Conservation (phyloP, 2,888 invertebrate species). For the Lutraria lutraria region DNA sequence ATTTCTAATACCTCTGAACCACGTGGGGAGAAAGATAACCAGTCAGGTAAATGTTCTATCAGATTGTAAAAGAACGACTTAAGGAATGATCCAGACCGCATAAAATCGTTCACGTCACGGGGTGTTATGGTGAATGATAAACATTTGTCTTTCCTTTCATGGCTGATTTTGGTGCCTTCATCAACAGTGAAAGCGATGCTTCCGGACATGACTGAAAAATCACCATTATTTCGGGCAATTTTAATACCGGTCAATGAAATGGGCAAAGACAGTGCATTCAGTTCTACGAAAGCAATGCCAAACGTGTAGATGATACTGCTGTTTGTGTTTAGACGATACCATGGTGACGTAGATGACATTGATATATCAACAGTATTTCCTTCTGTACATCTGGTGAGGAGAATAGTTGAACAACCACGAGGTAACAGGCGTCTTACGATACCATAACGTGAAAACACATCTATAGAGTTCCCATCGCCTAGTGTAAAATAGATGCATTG, state of each 20-base stretch:
- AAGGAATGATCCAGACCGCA: constrained; percentile 38
- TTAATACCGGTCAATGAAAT: constrained; percentile 42
- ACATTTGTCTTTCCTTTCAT: constrained; percentile 33
- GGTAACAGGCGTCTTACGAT: constrained; percentile 47
- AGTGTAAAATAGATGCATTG: too few relatives aligned
- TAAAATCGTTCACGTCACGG: constrained; percentile 49
- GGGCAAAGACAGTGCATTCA: constrained; percentile 47
- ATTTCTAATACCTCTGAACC: constrained; percentile 31
- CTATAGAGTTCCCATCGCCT: constrained; percentile 6
- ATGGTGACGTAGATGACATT: constrained; percentile 50
- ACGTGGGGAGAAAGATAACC: constrained; percentile 31
- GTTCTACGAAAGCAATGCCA: constrained; percentile 53
- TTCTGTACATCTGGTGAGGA: constrained; percentile 49
- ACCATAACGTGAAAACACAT: constrained; percentile 45
- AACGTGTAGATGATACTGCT: constrained; percentile 31
- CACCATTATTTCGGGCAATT: background rate
- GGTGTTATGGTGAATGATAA: constrained; percentile 43
- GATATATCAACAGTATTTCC: constrained; percentile 41
- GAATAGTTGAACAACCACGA: constrained; percentile 53
- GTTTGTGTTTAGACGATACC: constrained; percentile 47
- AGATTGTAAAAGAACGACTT: constrained; percentile 33
- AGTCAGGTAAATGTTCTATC: constrained; percentile 31
- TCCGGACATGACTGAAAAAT: constrained; percentile 32
- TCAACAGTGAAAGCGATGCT: background rate
- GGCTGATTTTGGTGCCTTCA: constrained; percentile 21